Evolutionary conservation across 2,797 vertebrate genomes (phyloP), one percentile per base, ranked within the genome.

Genomic region (Aeoliscus strigatus): DNA sequence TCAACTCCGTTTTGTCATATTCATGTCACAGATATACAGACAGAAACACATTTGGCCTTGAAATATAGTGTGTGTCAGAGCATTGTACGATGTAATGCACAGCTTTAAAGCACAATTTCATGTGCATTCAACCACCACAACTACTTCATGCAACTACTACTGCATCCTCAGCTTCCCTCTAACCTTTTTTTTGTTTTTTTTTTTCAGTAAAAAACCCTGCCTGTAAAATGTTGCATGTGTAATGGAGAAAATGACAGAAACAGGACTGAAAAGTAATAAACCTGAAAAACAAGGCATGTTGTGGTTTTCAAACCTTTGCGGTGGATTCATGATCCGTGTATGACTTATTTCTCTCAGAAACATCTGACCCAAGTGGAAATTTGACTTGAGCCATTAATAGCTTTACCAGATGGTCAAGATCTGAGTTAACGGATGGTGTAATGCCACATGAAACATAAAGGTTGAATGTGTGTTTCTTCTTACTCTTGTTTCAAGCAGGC

Each of bases 171-270:
- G n/a, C n/a, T 42, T 61, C 17, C 15, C 56, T 73, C 12, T 8
- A 24, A 14, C 14, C 14, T 9, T n/a, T 11, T 23, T 35, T 40
- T 62, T 53, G 53, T 46, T 57, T 52, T 37, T 31, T 8, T 15
- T 51, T 5, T n/a, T n/a, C n/a, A n/a, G n/a, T n/a, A n/a, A n/a
- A n/a, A 62, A 64, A 26, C 16, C 28, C 34, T 26, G 29, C 25
- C 51, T 50, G 12, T 71, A 69, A 75, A 72, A 54, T 18, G 11
- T n/a, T 61, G 16, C 8, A 46, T 59, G 44, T 6, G 49, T 74
- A 66, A 79, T 61, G 66, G 60, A 55, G 57, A 69, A 66, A 73
- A 43, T 34, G 24, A 71, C 60, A 53, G 47, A 68, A 66, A 18
- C 45, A 38, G 21, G 14, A 59, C 42, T 50, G 56, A 48, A 66